phyloP scores from a whole-genome alignment of 1,140 invertebrate species.

The Lycorma delicatula region DNA sequence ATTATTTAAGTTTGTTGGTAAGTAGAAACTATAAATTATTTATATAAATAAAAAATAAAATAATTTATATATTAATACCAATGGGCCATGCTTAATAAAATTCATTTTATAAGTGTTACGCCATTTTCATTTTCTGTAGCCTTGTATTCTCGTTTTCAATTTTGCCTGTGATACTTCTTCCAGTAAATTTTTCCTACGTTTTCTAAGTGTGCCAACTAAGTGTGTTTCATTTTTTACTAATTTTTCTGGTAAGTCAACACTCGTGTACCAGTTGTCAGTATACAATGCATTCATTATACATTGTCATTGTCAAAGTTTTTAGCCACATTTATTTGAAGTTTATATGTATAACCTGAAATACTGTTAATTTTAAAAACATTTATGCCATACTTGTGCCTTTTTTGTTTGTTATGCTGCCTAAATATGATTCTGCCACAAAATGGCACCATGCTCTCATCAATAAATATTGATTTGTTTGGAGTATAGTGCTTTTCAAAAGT shows the following conservation, averaged over 20 bases:
- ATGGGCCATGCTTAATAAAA: too few relatives aligned
- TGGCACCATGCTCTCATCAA: too few relatives aligned
- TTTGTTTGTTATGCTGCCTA: too few relatives aligned
- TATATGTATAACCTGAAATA: conserved; percentile 21
- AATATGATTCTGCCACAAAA: too few relatives aligned
- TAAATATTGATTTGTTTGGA: too few relatives aligned
- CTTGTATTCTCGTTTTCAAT: conserved; percentile 13
- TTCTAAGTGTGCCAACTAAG: conserved; percentile 18
- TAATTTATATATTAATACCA: too few relatives aligned
- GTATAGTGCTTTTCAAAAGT: too few relatives aligned
- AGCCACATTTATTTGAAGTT: conserved; percentile 20
- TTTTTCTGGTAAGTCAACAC: conserved; percentile 16
- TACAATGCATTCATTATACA: conserved; percentile 12
- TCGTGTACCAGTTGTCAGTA: conserved; percentile 21
- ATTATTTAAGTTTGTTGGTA: too few relatives aligned
- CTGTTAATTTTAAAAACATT: too few relatives aligned
- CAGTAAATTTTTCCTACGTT: conserved; percentile 17
- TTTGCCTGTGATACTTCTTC: conserved; percentile 8
- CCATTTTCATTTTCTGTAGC: conserved; percentile 8
- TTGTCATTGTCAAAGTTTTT: conserved; percentile 8
- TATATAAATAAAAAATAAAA: too few relatives aligned
- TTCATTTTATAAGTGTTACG: conserved; percentile 23
- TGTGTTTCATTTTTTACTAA: conserved; percentile 15
- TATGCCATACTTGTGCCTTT: too few relatives aligned
- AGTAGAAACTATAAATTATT: too few relatives aligned